Conservation (phyloP, 37 sponge, comb jelly and placozoan genomes). For the Halichondria panicea region DNA sequence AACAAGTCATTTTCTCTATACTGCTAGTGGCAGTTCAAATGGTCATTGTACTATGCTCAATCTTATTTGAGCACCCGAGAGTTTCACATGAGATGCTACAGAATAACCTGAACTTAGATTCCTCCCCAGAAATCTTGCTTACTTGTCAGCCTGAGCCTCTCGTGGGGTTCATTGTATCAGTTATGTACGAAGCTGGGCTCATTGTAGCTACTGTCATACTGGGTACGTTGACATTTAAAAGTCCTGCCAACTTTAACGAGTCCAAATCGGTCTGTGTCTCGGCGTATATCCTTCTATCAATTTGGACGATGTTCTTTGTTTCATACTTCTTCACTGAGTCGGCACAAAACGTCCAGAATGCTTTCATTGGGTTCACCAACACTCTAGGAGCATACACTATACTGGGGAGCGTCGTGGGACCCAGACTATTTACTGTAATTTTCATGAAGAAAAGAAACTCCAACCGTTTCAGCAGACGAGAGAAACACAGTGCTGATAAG, state of each 20-base stretch:
- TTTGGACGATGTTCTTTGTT: slow-evolving; percentile 49
- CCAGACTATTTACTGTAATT: neutral
- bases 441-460: slow-evolving; percentile 5
- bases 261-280: slow-evolving; percentile 43
- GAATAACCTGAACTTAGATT: neutral
- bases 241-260: slow-evolving; percentile 69
- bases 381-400: slow-evolving; percentile 7
- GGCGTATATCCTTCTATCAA: slow-evolving; percentile 40
- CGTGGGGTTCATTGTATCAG: slow-evolving; percentile 8
- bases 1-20: slow-evolving; percentile 60
- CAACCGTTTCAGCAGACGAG: neutral
- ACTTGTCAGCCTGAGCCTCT: slow-evolving; percentile 21
- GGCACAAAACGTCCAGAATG: neutral
- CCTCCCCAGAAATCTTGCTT: slow-evolving; percentile 27
- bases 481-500: too few relatives aligned
- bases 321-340: slow-evolving; percentile 25
- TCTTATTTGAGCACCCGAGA: slow-evolving; percentile 13
- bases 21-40: slow-evolving; percentile 41
- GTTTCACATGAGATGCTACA: neutral
- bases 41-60: slow-evolving; percentile 28
- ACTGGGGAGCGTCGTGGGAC: neutral
- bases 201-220: slow-evolving; percentile 46
- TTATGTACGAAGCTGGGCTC: slow-evolving; percentile 34
- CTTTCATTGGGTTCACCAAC: slow-evolving; percentile 6
- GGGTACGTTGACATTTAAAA: slow-evolving; percentile 36